Conservation (phyloP, 2,113 vertebrate genomes). For the Gymnocephalus cernua region DNA sequence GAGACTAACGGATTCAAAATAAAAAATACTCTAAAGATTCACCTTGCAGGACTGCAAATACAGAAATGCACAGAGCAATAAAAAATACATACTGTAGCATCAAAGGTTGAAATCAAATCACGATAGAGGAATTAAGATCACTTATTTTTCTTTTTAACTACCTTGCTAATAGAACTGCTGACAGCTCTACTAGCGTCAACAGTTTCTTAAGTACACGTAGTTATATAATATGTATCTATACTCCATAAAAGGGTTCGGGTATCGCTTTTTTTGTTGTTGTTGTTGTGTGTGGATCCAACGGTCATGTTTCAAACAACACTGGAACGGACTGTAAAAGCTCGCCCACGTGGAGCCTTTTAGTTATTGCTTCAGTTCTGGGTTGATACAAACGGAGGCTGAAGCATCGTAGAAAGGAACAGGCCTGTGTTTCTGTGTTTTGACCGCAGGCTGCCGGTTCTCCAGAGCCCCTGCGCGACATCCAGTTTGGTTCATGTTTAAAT, state of each 20-base stretch:
- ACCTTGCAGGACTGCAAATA: conserved; percentile 84
- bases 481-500: conserved; percentile 50
- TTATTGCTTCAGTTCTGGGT: conserved; percentile 69
- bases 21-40: conserved; percentile 80
- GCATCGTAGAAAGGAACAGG: conserved; percentile 52
- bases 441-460: conserved; percentile 27
- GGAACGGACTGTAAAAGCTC: conserved; percentile 51
- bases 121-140: conserved; percentile 84
- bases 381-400: conserved; percentile 66
- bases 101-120: conserved; percentile 82
- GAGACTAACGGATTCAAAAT: conserved; percentile 75
- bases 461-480: conserved; percentile 42
- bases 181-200: conserved; percentile 80
- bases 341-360: conserved; percentile 62
- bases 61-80: conserved; percentile 85
- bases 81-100: conserved; percentile 81
- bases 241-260: conserved; percentile 73
- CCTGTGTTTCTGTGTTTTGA: conserved; percentile 41
- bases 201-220: conserved; percentile 83
- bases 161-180: conserved; percentile 82
- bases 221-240: conserved; percentile 82
- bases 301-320: conserved; percentile 69
- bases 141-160: conserved; percentile 78
- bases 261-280: conserved; percentile 2
- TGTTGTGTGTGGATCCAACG: conserved; percentile 67